These are phyloP conservation scores for Limnodromus scolopaceus DNA, from an alignment of 2,797 vertebrate species.

Conservation along the genomic window DNA sequence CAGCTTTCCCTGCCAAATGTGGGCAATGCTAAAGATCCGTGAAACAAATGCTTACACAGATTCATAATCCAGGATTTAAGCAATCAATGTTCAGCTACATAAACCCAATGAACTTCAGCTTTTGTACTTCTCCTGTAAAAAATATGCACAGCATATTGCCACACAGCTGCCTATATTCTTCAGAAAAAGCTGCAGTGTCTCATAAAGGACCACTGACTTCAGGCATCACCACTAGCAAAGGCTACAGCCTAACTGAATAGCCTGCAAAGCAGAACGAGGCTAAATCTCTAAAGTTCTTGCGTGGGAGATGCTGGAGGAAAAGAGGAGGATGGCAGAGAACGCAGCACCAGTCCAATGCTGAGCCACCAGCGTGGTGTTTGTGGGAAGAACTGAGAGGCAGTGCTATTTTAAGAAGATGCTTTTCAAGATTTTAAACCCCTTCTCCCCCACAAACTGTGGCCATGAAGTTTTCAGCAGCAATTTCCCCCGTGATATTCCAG, in stretches of 20 bases:
- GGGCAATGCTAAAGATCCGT: conserved; percentile 42
- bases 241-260: background rate
- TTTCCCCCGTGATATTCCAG: background rate
- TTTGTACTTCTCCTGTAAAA: conserved; percentile 38
- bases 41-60: conserved; percentile 66
- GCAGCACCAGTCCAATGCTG: background rate
- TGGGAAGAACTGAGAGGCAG: background rate
- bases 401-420: background rate
- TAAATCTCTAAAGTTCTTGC: background rate
- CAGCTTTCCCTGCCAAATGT: conserved; percentile 42
- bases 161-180: background rate
- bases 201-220: background rate
- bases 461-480: background rate
- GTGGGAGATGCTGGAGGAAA: background rate
- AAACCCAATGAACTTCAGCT: conserved; percentile 29
- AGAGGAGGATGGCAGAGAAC: background rate
- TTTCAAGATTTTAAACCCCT: background rate
- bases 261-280: background rate
- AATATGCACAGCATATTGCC: conserved; percentile 29
- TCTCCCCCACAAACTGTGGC: background rate
- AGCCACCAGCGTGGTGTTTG: background rate
- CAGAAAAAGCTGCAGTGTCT: background rate
- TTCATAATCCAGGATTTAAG: conserved; percentile 57
- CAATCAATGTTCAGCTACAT: conserved; percentile 5
- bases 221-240: background rate